Evolutionary conservation across 2,113 vertebrate species (phyloP), one percentile per base, ranked within the genome.

Genomic region (Pteronura brasiliensis): DNA sequence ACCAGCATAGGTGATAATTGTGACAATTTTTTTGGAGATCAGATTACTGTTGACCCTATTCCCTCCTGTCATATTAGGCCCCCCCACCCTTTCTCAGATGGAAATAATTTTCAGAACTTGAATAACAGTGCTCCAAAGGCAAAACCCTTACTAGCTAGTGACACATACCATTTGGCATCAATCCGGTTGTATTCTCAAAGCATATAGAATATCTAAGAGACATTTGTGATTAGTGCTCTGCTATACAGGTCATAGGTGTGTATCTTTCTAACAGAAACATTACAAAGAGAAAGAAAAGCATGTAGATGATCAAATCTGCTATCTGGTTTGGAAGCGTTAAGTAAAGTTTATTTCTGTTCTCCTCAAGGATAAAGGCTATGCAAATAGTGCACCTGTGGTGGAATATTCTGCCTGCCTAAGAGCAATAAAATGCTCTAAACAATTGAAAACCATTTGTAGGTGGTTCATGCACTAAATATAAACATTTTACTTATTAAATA

Each of bases 81-180:
- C 59, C 82, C 52, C 39, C 20, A 95, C 76, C 76, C 36, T 27
- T 93, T 72, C 80, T 96, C 87, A 96, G 95, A 95, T 96, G 88
- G 92, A 98, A 97, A 76, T 96, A 79, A 97, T 98, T 98, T 96
- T 85, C 81, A 52, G 67, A 96, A 93, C 15, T 52, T 81, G 88
- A 91, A 49, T 77, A 88, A 87, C 61, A 44, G 29, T 7, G 83
- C 84, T 96, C 29, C 12, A 67, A 95, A 94, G 95, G 42, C 90
- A 80, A 82, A 92, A 42, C 11, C 34, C 27, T 87, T 4, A 6
- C 55, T 6, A 31, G 72, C n/a, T 72, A 34, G 83, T 87, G 95
- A 79, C 44, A 52, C 69, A 44, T n/a, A 23, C 49, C 61, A 36
- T 69, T 97, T 96, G 95, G 61, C 44, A 7, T 13, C 27, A 14